Conservation (phyloP, 2,113 vertebrate genomes). For the Cranoglanis bouderius region DNA sequence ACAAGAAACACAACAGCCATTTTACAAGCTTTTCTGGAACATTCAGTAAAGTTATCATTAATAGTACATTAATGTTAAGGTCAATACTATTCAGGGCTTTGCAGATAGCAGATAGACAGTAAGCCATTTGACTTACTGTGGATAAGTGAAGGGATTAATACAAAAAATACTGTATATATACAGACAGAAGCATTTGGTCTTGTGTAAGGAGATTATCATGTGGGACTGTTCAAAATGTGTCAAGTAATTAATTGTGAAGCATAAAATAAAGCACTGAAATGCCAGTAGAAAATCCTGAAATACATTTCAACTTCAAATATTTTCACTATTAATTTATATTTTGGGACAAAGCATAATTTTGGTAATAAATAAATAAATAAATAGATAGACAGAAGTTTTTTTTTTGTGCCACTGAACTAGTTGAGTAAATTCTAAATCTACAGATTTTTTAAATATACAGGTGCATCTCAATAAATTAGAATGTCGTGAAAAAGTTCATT, state of each 20-base stretch:
- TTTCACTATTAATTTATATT: too few relatives aligned
- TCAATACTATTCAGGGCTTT: background rate
- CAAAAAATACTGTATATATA: background rate
- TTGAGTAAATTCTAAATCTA: background rate
- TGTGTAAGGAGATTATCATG: background rate
- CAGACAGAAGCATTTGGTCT: background rate
- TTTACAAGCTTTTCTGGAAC: slow-evolving; percentile 7
- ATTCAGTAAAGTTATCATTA: slow-evolving; percentile 7
- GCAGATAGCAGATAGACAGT: background rate
- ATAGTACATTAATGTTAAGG: slow-evolving; percentile 17
- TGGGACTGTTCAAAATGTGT: background rate
- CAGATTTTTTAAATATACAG: background rate
- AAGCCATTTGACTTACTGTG: slow-evolving; percentile 8
- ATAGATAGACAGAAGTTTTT: too few relatives aligned
- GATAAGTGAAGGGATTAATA: slow-evolving; percentile 20
- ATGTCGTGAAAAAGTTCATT: too few relatives aligned
- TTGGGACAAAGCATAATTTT: too few relatives aligned
- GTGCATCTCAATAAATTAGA: too few relatives aligned
- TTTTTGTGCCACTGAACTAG: too few relatives aligned
- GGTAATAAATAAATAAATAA: too few relatives aligned
- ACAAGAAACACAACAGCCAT: background rate
- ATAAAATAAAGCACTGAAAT: background rate
- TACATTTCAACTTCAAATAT: too few relatives aligned
- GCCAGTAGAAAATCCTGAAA: background rate
- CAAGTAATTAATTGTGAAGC: background rate